Evolutionary conservation across 2,797 vertebrate species (phyloP), one percentile per base, ranked within the genome.

Genomic region (Brachyalestes nurse): DNA sequence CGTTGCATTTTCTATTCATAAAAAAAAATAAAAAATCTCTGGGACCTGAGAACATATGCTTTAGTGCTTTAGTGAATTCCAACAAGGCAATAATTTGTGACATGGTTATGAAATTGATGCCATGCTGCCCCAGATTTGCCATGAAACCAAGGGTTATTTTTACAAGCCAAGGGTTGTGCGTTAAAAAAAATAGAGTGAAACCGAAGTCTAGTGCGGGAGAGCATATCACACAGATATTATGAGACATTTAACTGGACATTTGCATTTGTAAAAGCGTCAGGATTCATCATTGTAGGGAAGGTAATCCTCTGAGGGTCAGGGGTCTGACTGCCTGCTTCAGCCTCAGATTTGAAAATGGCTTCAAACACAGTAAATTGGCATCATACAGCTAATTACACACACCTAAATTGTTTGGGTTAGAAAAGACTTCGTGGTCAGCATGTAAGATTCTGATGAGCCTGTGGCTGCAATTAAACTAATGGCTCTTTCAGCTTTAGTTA

Each of bases 11-110:
- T 75, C 76, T 67, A 73, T 82, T 76, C 77, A 49, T 71, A 74
- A 79, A 84, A 84, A 28, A 28, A 28, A n/a, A n/a, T n/a, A n/a
- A 28, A 28, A 66, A 55, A 55, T 69, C 72, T 16, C 28, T 51
- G 40, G 49, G 75, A 79, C 62, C 34, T 62, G 78, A 73, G 74
- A 84, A 66, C 72, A 81, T 84, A 72, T 70, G 80, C 72, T 74
- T 79, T 76, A 51, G 61, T 71, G 61, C 28, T 28, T 28, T 28
- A 28, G 28, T 28, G 28, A 28, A 75, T 78, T 80, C 42, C 77
- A 51, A 38, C 65, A 72, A 69, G 66, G 64, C 58, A 75, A 55
- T 55, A 55, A 79, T 77, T 77, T 73, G 53, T 74, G 60, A 51
- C 45, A 58, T 28, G 49, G 64, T 72, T 76, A 42, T 19, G 49